A percentile compares a stretch with the other conserved stretches of the same genome.
Conservation (phyloP, 1,140 invertebrate species). For the Dinoponera quadriceps region DNA sequence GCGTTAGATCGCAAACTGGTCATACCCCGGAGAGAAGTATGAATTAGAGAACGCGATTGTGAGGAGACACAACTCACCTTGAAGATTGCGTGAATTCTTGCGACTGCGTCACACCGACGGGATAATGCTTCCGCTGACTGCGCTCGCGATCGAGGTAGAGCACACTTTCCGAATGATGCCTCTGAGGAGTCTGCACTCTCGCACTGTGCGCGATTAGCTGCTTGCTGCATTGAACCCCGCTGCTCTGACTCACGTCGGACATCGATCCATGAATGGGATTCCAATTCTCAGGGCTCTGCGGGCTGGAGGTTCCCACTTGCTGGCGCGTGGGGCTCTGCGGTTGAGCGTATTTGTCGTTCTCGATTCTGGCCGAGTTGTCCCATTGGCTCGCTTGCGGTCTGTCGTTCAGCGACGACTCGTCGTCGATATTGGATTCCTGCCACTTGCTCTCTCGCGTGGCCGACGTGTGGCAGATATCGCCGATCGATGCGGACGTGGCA, state of each 20-base stretch:
- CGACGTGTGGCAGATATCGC: slow-evolving; percentile 68
- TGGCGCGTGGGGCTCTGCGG: slow-evolving; percentile 73
- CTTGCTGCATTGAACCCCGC: slow-evolving; percentile 81
- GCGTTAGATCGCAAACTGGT: neutral
- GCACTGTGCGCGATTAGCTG: slow-evolving; percentile 93
- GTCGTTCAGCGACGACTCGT: slow-evolving; percentile 63
- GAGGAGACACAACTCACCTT: slow-evolving; percentile 56
- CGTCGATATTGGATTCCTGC: slow-evolving; percentile 78
- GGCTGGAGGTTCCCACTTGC: slow-evolving; percentile 55
- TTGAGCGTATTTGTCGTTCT: slow-evolving; percentile 72
- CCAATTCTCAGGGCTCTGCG: slow-evolving; percentile 74
- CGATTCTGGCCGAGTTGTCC: slow-evolving; percentile 70
- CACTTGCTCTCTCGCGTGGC: slow-evolving; percentile 73
- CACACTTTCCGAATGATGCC: slow-evolving; percentile 93
- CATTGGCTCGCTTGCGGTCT: slow-evolving; percentile 67
- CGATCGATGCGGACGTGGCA: slow-evolving; percentile 57
- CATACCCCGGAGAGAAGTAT: neutral
- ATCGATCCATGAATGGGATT: slow-evolving; percentile 77
- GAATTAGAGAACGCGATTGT: slow-evolving; percentile 5
- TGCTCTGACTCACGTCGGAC: slow-evolving; percentile 79
- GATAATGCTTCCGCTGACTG: slow-evolving; percentile 81
- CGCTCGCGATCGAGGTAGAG: slow-evolving; percentile 87
- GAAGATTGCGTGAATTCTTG: slow-evolving; percentile 68
- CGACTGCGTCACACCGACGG: slow-evolving; percentile 80
- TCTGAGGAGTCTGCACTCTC: slow-evolving; percentile 91